Evolutionary conservation across 2,113 vertebrate genomes (phyloP).

Genomic region (Astur gentilis): DNA sequence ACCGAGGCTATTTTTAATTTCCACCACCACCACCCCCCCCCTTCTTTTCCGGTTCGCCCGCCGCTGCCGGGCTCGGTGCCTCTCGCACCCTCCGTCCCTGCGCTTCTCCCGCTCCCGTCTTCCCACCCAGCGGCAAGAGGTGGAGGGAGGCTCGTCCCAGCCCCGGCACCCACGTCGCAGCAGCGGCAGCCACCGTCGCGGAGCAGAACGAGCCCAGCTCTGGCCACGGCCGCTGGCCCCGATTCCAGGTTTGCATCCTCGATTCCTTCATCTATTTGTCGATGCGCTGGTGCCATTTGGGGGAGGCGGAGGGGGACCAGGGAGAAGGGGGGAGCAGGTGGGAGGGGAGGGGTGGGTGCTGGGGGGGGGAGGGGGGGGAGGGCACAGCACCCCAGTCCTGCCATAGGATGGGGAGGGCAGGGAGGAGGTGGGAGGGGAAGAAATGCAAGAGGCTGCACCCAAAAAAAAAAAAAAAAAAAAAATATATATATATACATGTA

Average conservation of each 20-base stretch:
- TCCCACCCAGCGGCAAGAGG: background rate
- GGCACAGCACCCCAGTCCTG: too few relatives aligned
- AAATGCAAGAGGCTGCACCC: too few relatives aligned
- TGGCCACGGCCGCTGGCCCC: slow-evolving; percentile 12
- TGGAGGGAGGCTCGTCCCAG: background rate
- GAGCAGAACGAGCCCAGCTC: background rate
- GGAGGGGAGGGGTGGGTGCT: too few relatives aligned
- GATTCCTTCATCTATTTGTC: background rate
- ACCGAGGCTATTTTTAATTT: background rate
- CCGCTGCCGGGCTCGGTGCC: slow-evolving; percentile 16
- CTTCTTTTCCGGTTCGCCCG: background rate
- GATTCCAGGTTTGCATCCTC: slow-evolving; percentile 56
- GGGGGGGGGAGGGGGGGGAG: background rate
- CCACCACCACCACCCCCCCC: background rate
- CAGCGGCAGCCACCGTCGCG: background rate
- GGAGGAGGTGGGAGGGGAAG: too few relatives aligned
- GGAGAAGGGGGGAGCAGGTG: background rate
- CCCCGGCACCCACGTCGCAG: slow-evolving; percentile 15
- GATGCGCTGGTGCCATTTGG: background rate
- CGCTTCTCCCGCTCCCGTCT: background rate
- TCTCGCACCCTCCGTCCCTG: background rate
- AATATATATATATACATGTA: accelerated
- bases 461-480: background rate
- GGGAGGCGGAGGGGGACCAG: background rate
- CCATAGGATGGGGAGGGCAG: too few relatives aligned